phyloP scores from a whole-genome alignment of 2,113 vertebrate genomes.

The Nyctereutes procyonoides region DNA sequence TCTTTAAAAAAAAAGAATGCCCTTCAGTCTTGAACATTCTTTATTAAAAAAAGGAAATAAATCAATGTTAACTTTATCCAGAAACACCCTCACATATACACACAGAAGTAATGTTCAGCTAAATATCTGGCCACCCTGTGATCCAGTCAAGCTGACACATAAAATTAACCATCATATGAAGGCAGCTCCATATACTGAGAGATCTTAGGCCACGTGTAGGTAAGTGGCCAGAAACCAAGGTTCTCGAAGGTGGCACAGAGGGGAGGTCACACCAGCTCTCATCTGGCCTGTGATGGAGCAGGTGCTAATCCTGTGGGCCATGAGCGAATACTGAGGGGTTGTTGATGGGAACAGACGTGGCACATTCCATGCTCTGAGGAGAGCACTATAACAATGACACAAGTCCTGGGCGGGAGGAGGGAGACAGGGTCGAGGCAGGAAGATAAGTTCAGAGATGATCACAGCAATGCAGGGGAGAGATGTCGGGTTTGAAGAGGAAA shows the following conservation, averaged over 20 bases:
- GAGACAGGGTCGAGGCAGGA: neutral
- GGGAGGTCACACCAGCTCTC: neutral
- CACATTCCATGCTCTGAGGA: neutral
- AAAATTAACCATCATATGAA: neutral
- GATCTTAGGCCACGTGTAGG: neutral
- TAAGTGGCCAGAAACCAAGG: neutral
- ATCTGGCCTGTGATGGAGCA: neutral
- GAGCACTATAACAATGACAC: neutral
- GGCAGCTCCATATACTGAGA: neutral
- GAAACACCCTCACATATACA: neutral
- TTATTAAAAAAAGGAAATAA: too few species aligned
- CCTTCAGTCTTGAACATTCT: too few species aligned
- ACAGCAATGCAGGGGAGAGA: neutral
- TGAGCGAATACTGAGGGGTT: accelerated
- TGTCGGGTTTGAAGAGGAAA: neutral
- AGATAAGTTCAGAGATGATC: too few species aligned
- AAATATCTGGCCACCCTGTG: neutral
- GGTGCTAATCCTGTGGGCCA: neutral
- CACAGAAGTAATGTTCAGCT: neutral
- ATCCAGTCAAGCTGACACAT: neutral
- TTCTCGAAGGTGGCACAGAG: neutral
- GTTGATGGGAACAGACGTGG: neutral
- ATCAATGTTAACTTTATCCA: neutral
- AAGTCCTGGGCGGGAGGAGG: neutral
- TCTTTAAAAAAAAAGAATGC: too few species aligned